These are phyloP conservation scores for Seriola quinqueradiata DNA, from an alignment of 2,113 vertebrate species.

Conservation along the genomic window DNA sequence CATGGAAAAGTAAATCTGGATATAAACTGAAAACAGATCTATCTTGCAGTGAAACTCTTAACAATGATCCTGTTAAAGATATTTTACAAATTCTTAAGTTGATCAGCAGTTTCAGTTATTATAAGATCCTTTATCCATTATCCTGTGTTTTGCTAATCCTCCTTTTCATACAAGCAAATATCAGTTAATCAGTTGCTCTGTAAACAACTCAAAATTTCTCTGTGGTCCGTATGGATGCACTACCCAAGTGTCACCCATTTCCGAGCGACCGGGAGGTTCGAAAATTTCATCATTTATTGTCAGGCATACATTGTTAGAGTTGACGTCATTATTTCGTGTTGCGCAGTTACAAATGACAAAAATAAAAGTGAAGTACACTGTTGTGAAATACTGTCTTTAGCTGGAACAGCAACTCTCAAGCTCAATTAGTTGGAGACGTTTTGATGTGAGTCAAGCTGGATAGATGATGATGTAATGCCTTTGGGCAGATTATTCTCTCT, in stretches of 20 bases:
- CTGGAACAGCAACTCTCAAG: conserved; percentile 5
- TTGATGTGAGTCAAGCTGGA: conserved; percentile 25
- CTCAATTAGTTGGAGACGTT: conserved; percentile 32
- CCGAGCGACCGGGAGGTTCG: too few relatives aligned
- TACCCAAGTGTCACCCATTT: too few relatives aligned
- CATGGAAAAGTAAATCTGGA: too few relatives aligned
- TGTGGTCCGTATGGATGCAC: not conserved
- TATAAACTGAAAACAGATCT: too few relatives aligned
- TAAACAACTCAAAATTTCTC: not conserved
- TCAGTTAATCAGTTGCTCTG: not conserved
- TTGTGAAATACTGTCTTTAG: conserved; percentile 22
- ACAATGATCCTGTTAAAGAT: too few relatives aligned
- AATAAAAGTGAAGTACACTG: not conserved
- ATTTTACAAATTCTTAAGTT: too few relatives aligned
- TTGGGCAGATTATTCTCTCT: conserved; percentile 47
- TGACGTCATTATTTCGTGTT: conserved; percentile 2
- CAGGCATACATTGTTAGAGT: not conserved
- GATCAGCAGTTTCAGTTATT: not conserved
- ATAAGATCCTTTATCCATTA: too few relatives aligned
- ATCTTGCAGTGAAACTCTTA: not conserved
- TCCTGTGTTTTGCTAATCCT: not conserved
- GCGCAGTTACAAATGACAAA: conserved; percentile 17
- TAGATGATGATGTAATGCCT: conserved; percentile 66
- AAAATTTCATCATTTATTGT: not conserved
- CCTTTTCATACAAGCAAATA: not conserved